Evolutionary conservation across 2,888 invertebrate species (phyloP), one percentile per base, ranked within the genome.

Genomic region (Thereva nobilitata): DNA sequence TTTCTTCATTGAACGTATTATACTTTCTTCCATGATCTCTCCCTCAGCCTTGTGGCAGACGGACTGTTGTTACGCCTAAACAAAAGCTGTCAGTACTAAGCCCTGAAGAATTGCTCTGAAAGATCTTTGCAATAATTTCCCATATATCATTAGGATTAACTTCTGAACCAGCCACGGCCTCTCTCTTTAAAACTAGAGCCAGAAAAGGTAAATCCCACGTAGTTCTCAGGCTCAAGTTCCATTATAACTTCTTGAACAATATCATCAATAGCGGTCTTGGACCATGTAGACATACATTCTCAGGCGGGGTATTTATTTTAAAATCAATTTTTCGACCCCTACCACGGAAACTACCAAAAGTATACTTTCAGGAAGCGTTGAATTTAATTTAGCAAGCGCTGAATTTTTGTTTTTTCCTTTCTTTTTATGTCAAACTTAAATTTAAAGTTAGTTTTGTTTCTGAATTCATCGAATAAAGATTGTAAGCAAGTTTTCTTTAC

Each of bases 41-140:
- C 35, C 37, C 57, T 38, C 42, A 4, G 2, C 47, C 47, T 40
- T 10, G 10, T 9, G 61, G 61, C 1, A 61, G 7, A 4, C 47
- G 45, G 3, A 70, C 69, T 10, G 67, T 64, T 42, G 69, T 68
- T n/a, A 71, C 57, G 42, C 44, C 61, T 9, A 71, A 37, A 37
- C 64, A 65, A 59, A 70, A 74, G n/a, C 70, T 72, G 47, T 72
- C 72, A 0, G 71, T 67, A 12, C 61, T 69, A 72, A 59, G 34
- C 56, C 64, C 64, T 52, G 42, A 10, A n/a, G 64, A 64, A 23
- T 40, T 64, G 23, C 53, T 63, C 40, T 49, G 63, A 34, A 63
- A 49, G 3, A 63, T 63, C 47, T 50, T 63, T 12, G 37, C 7
- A n/a, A 63, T 63, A 41, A 52, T 52, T 7, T 40, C 42, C 63